A percentile compares a stretch with the other conserved stretches of the same genome.
phyloP scores from a whole-genome alignment of 2,888 invertebrate genomes.

The Glyphotaelius pellucidus region DNA sequence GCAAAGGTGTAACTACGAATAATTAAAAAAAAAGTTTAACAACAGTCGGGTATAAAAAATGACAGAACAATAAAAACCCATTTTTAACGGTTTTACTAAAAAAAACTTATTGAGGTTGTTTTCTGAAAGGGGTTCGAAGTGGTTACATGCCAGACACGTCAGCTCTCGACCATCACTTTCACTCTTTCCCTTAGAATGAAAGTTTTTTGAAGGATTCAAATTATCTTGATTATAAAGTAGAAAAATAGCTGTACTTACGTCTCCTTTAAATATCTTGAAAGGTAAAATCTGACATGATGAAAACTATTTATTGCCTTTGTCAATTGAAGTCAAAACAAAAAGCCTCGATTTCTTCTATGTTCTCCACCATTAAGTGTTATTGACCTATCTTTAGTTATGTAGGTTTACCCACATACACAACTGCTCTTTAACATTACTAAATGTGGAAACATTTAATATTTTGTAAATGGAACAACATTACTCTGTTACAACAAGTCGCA shows the following conservation, averaged over 20 bases:
- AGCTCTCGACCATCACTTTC: not conserved
- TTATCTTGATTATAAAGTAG: not conserved
- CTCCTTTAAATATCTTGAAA: not conserved
- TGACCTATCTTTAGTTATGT: not conserved
- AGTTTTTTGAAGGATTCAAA: not conserved
- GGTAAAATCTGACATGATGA: not conserved
- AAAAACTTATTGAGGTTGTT: not conserved
- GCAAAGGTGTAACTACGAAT: not conserved
- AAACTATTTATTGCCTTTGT: not conserved
- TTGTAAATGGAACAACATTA: no score
- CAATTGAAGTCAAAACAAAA: not conserved
- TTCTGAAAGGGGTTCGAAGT: not conserved
- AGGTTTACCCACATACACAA: not conserved
- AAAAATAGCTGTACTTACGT: not conserved
- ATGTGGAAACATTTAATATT: no score
- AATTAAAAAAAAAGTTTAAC: not conserved
- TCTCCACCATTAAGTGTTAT: not conserved
- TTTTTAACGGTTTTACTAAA: not conserved
- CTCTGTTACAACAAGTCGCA: not conserved
- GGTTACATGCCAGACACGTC: not conserved
- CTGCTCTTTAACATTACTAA: not conserved
- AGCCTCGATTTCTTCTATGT: not conserved
- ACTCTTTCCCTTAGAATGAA: not conserved
- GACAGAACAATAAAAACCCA: not conserved
- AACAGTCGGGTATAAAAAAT: not conserved